These are phyloP conservation scores for Rhagoletis pomonella DNA, from an alignment of 1,140 invertebrate genomes.

Conservation along the genomic window DNA sequence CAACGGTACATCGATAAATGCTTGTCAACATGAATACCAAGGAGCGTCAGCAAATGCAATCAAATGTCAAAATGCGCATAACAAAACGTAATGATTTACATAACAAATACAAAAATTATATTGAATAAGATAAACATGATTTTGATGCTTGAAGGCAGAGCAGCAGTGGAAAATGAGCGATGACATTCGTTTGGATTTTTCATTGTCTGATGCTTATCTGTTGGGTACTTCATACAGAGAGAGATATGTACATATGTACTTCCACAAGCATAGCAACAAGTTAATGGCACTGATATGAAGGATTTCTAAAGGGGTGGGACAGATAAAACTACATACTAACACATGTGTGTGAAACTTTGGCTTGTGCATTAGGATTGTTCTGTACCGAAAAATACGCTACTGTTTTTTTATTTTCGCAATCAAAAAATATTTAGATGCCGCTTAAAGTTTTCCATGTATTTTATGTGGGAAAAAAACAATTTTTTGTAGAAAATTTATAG, in stretches of 20 bases:
- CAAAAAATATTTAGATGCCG: too few species aligned
- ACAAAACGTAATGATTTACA: constrained; percentile 36
- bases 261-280: constrained; percentile 18
- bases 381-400: too few species aligned
- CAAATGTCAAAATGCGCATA: constrained; percentile 37
- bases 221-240: neutral
- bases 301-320: neutral
- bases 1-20: constrained; percentile 53
- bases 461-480: too few species aligned
- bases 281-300: neutral
- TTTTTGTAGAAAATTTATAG: too few species aligned
- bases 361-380: too few species aligned
- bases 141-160: neutral
- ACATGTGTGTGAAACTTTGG: neutral
- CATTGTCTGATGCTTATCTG: constrained; percentile 38
- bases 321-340: neutral
- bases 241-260: neutral
- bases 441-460: too few species aligned
- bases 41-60: constrained; percentile 8
- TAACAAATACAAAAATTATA: constrained; percentile 19
- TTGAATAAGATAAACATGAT: constrained; percentile 7
- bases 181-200: constrained; percentile 8
- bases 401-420: too few species aligned
- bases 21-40: neutral
- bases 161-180: neutral